These are phyloP conservation scores for Patagioenas fasciata DNA, from an alignment of 2,113 vertebrate species.

Conservation along the genomic window DNA sequence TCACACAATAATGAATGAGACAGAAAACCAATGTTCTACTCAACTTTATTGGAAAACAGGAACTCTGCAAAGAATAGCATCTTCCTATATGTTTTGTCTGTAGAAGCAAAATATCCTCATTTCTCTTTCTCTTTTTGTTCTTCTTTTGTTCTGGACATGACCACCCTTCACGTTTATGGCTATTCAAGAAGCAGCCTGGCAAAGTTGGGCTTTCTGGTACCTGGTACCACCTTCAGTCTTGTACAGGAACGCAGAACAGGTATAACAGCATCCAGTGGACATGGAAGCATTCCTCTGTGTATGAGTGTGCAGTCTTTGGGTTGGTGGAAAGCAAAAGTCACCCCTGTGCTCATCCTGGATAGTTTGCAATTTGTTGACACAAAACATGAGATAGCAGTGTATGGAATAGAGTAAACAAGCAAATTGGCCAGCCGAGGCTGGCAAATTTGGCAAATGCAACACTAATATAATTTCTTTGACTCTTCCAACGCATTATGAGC, in stretches of 20 bases:
- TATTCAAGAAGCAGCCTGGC: neutral
- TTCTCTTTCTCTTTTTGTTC: neutral
- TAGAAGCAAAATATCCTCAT: neutral
- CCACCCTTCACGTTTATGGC: neutral
- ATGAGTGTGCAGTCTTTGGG: neutral
- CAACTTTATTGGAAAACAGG: slow-evolving; percentile 6
- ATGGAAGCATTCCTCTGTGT: neutral
- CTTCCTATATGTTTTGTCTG: neutral
- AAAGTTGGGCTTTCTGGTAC: neutral
- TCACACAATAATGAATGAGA: neutral
- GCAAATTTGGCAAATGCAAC: neutral
- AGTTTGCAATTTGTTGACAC: neutral
- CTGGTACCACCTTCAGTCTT: neutral
- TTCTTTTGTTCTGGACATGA: neutral
- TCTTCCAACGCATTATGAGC: neutral
- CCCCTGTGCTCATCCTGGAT: no score
- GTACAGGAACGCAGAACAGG: neutral
- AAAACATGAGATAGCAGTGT: neutral
- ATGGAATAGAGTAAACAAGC: neutral
- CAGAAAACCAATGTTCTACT: neutral
- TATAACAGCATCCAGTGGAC: neutral
- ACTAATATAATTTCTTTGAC: neutral
- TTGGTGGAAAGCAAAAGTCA: neutral
- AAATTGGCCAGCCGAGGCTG: neutral
- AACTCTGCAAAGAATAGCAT: neutral